Evolutionary conservation across 2,888 invertebrate species (phyloP), one percentile per base, ranked within the genome.

Genomic region (Nomada fabriciana): DNA sequence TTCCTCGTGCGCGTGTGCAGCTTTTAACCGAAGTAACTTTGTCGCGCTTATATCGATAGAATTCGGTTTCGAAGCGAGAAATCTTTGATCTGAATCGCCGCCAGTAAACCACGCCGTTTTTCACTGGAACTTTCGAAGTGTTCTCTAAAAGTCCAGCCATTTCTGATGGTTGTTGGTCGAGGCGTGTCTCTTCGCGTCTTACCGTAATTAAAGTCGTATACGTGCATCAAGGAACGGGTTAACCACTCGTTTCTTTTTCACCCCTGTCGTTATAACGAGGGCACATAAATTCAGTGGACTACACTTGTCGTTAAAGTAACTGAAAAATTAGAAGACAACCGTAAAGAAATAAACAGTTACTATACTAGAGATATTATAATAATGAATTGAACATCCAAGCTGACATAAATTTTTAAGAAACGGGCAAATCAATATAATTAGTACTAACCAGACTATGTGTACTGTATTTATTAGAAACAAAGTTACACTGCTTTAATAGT

Each of bases 21-120:
- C 60, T 70, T 72, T 75, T 64, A 76, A 82, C 53, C 63, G 64
- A 18, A 74, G 60, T 61, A 61, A 74, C 79, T 82, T 71, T 59
- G 4, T 73, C 59, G 53, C 74, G 9, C 52, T 43, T 61, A 15
- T 25, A 67, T 11, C 68, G 59, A 2, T 5, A 53, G 63, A 76
- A 82, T 80, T 73, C 65, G 65, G 69, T 73, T 61, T 60, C 60
- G 29, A 57, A 23, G 73, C 53, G 73, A 60, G 73, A 68, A 69
- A 68, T 53, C 80, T 73, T 76, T 68, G 69, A 80, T 69, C 65
- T 36, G 18, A 60, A 72, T 70, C 80, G 59, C 36, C 52, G 60
- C 20, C 43, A 18, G 55, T 11, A 52, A 52, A 29, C 52, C 7
- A 3, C 29, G 1, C 59, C 70, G 43, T 43, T 67, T 67, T 43